Percentiles rank a stretch among this genome's conserved stretches.
phyloP scores from a whole-genome alignment of 2,113 vertebrate genomes.

The Montifringilla adamsi region DNA sequence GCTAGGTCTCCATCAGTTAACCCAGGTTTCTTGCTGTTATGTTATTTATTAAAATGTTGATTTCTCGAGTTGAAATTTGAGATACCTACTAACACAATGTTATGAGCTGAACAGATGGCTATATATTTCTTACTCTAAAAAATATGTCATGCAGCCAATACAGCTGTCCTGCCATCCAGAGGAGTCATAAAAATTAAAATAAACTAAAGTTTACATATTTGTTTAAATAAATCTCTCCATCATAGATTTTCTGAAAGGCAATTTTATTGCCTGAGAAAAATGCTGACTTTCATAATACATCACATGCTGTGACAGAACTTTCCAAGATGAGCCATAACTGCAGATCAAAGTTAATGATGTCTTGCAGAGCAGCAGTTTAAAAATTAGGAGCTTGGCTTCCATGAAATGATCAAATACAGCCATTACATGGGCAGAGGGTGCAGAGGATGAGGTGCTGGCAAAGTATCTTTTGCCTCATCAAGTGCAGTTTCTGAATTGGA shows the following conservation, averaged over 20 bases:
- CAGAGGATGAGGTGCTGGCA: background rate
- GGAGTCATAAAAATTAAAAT: background rate
- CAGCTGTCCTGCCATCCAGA: constrained; percentile 17
- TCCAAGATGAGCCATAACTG: background rate
- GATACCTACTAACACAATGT: constrained; percentile 29
- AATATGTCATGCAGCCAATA: background rate
- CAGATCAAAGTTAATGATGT: background rate
- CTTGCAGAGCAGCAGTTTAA: background rate
- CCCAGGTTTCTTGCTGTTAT: background rate
- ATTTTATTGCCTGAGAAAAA: constrained; percentile 26
- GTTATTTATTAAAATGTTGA: constrained; percentile 38
- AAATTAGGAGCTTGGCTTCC: background rate
- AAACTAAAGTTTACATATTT: background rate
- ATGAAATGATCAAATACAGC: background rate
- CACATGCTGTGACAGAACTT: background rate
- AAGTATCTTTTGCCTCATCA: background rate
- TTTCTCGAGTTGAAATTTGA: constrained; percentile 55
- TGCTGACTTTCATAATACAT: constrained; percentile 7
- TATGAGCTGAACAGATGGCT: constrained; percentile 37
- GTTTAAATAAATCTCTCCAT: background rate
- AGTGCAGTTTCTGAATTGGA: background rate
- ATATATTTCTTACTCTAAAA: constrained; percentile 9
- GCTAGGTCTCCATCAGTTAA: background rate
- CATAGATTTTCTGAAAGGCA: background rate
- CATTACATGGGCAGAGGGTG: background rate